Evolutionary conservation across 2,113 vertebrate genomes (phyloP), one percentile per base, ranked within the genome.

Genomic region (Cochlearius cochlearius): DNA sequence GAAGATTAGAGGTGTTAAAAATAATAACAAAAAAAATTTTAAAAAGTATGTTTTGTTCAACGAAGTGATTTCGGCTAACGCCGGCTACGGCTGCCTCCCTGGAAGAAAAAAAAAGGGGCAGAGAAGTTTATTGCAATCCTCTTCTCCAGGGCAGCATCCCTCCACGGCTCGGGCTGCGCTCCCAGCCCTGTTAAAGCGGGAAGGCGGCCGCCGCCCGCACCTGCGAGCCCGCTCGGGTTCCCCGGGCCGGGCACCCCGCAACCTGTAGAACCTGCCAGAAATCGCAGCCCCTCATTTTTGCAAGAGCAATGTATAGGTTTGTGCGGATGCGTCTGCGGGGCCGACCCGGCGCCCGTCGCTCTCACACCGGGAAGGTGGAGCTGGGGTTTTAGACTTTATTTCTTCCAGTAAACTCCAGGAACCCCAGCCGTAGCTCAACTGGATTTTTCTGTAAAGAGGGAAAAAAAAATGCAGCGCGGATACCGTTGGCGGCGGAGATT

Each of bases 161-260:
- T 27, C 18, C n/a, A 18, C 10, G 38, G n/a, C 20, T 34, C 19
- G 11, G 43, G 50, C 23, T 32, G 59, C 39, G 8, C 45, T 45
- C 23, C 52, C n/a, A 67, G 11, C 5, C 43, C 53, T 4, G 8
- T 7, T 64, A 5, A 21, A 5, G 2, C 30, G 5, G 36, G 27
- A 23, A 0, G 29, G 14, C 47, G 9, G 13, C 50, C 13, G 13
- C 79, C 17, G 11, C 0, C 5, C 5, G 1, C 2, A 2, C 23
- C 1, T 1, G 5, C 1, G 39, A 62, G 20, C 15, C 5, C 11
- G 3, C 4, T 5, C 11, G 0, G 2, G 5, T 58, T 59, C 10
- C 25, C 47, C 17, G 58, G 12, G 0, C 23, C 39, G 25, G 53
- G 59, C 22, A 5, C 20, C 66, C 81, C 20, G 52, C 90, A 86